Percentiles rank a stretch among this genome's conserved stretches.
Conservation (phyloP, 2,113 vertebrate species). For the Gadus chalcogrammus region DNA sequence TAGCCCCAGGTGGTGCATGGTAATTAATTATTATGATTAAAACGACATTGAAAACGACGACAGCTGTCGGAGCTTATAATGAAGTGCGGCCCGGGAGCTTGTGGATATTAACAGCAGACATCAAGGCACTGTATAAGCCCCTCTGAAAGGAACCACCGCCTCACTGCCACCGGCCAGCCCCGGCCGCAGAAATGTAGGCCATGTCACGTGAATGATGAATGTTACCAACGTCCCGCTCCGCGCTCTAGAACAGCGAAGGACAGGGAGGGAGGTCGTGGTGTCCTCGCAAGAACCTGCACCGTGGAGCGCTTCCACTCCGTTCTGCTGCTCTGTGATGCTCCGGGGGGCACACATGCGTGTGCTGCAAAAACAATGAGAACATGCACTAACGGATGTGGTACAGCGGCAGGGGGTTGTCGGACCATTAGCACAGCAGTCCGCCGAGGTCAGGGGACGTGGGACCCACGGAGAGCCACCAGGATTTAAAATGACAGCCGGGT, state of each 20-base stretch:
- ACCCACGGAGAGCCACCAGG: slow-evolving; percentile 8
- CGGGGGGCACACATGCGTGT: slow-evolving; percentile 26
- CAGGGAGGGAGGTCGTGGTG: slow-evolving; percentile 42
- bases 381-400: slow-evolving; percentile 8
- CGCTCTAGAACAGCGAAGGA: slow-evolving; percentile 46
- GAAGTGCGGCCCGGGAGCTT: no score
- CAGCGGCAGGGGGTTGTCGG: slow-evolving; percentile 7
- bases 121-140: neutral
- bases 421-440: neutral
- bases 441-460: neutral
- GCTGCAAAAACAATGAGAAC: slow-evolving; percentile 33
- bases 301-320: neutral
- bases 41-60: no score
- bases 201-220: slow-evolving; percentile 70
- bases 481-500: slow-evolving; percentile 13
- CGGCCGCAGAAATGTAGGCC: slow-evolving; percentile 53
- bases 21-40: no score
- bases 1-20: no score
- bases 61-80: no score
- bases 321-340: slow-evolving; percentile 1
- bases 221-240: slow-evolving; percentile 56
- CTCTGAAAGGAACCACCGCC: slow-evolving; percentile 15
- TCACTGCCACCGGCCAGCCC: slow-evolving; percentile 34
- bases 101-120: no score
- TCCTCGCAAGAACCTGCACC: slow-evolving; percentile 23